Base-by-base conservation (phyloP, 2,888 invertebrate species). In the Cybosia mesomella region DNA sequence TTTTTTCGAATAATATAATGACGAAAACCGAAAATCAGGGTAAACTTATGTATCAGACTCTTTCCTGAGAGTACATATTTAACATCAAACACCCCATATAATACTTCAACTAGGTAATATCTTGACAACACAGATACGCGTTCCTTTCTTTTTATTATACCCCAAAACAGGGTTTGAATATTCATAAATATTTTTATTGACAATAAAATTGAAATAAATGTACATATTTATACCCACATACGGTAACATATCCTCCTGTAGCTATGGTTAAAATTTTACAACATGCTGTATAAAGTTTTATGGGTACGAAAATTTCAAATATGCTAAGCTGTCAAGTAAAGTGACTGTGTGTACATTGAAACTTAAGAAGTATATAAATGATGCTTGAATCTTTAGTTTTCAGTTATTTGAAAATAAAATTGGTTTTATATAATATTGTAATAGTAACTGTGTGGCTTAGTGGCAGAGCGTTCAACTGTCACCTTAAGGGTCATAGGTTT, bases 171-270 rank as follows among this genome's bases (percentile, higher is more conserved):
- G 36, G 39, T 59, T 60, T 59, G 59, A 66, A 63, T 63, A 63
- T 68, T 60, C 68, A 68, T 68, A 64, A 68, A 64, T 39, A 21
- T 54, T 64, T 68, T 68, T 68, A 68, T 68, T 57, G 68, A 15
- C 43, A 59, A 55, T 68, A 68, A 68, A 64, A 59, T 43, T 59
- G 24, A 59, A 32, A 49, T 64, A 68, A 64, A 28, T 55, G 57
- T 55, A 64, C 36, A 32, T 58, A 58, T 11, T 57, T 43, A 55
- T 54, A 54, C 32, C 34, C 43, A 32, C 22, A 43, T 54, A 66
- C 54, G 54, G 18, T 15, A 55, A 43, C 36, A 24, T n/a, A 24
- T 49, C 18, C 11, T 28, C 32, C 28, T 49, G 32, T 28, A 55
- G 21, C 39, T 28, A 43, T 66, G 55, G 34, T 11, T 65, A 21